These are phyloP conservation scores for Lepidurus apus DNA, from an alignment of 1,140 invertebrate genomes.

Conservation along the genomic window DNA sequence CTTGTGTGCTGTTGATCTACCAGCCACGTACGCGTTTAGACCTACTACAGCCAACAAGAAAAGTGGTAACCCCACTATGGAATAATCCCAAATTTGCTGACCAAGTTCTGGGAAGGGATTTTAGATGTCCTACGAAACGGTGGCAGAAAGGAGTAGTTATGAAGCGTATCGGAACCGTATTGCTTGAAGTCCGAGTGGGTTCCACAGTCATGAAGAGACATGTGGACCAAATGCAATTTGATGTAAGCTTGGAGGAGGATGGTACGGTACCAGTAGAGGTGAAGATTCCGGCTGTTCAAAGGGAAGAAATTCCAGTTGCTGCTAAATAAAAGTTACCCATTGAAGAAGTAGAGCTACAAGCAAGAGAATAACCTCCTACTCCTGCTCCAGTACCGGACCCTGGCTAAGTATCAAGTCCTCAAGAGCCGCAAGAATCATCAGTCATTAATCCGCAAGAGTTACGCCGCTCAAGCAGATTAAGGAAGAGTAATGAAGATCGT, in stretches of 20 bases:
- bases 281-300: too few relatives aligned
- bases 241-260: neutral
- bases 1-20: slow-evolving; percentile 30
- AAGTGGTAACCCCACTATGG: neutral
- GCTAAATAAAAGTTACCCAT: too few relatives aligned
- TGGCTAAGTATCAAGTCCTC: too few relatives aligned
- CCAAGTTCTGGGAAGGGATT: neutral
- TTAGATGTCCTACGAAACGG: neutral
- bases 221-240: slow-evolving; percentile 22
- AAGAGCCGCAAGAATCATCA: too few relatives aligned
- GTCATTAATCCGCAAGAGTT: too few relatives aligned
- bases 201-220: slow-evolving; percentile 10
- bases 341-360: too few relatives aligned
- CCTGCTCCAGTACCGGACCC: too few relatives aligned
- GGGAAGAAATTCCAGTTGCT: too few relatives aligned
- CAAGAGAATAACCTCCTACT: too few relatives aligned
- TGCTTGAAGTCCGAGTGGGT: slow-evolving; percentile 14
- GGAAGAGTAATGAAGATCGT: too few relatives aligned
- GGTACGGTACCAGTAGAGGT: neutral
- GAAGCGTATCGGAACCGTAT: slow-evolving; percentile 14
- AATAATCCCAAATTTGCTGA: neutral
- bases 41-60: slow-evolving; percentile 31
- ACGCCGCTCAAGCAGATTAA: too few relatives aligned
- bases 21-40: slow-evolving; percentile 31
- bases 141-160: slow-evolving; percentile 1